Evolutionary conservation across 2,113 vertebrate genomes (phyloP).

Genomic region (Callorhinus ursinus): DNA sequence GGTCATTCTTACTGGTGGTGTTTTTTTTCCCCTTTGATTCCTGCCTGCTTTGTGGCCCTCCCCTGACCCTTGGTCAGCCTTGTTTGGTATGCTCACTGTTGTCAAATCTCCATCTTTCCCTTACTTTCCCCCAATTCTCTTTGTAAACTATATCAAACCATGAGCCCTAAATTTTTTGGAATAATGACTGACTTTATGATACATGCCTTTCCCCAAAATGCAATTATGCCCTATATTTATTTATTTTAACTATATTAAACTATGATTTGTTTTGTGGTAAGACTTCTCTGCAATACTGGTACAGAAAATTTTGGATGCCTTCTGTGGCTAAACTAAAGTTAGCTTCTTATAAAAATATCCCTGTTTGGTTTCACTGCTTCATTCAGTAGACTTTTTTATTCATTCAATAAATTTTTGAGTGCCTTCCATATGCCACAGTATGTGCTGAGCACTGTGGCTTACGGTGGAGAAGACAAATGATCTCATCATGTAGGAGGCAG

Average conservation of each 20-base stretch:
- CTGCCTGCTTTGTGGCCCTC: neutral
- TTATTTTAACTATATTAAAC: conserved; percentile 13
- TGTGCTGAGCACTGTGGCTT: neutral
- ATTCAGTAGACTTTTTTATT: neutral
- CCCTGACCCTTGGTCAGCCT: neutral
- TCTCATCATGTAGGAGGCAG: neutral
- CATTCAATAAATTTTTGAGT: neutral
- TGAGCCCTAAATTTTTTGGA: neutral
- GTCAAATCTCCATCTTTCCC: neutral
- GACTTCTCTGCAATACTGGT: neutral
- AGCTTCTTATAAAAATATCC: neutral
- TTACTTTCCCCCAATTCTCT: neutral
- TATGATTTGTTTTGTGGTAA: neutral
- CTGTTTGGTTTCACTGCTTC: neutral
- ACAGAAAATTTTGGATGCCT: neutral
- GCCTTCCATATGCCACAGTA: neutral
- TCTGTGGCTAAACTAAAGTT: neutral
- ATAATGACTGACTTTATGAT: neutral
- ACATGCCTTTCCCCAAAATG: neutral
- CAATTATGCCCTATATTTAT: neutral
- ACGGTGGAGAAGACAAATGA: neutral
- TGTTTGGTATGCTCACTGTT: neutral
- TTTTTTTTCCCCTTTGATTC: neutral
- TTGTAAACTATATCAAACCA: neutral
- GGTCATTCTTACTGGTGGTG: neutral